Evolutionary conservation across 1,140 invertebrate species (phyloP).

Genomic region (Acromyrmex echinatior): DNA sequence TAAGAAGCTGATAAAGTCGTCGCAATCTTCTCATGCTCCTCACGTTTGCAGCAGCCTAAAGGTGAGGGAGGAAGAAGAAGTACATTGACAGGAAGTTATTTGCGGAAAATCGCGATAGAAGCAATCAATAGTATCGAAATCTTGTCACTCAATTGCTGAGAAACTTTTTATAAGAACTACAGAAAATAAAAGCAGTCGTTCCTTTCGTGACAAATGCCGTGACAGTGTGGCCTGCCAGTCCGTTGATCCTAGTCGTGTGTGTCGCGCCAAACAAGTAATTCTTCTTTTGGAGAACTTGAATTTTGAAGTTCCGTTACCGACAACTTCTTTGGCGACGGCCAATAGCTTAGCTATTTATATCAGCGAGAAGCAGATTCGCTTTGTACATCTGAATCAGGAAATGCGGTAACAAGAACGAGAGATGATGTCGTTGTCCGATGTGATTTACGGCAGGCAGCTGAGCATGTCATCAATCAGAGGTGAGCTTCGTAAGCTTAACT

Average conservation of each 20-base stretch:
- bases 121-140: not conserved
- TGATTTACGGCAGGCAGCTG: slow-evolving; percentile 32
- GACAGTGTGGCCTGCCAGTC: not conserved
- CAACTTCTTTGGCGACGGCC: not conserved
- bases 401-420: slow-evolving; percentile 65
- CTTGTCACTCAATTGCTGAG: no score
- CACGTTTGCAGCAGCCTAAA: not conserved
- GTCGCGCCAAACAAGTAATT: not conserved
- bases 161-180: not conserved
- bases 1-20: not conserved
- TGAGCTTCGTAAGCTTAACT: slow-evolving; percentile 30
- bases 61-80: not conserved
- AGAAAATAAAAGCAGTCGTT: not conserved
- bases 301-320: not conserved
- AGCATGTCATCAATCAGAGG: slow-evolving; percentile 61
- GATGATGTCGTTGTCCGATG: slow-evolving; percentile 54
- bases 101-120: not conserved
- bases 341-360: not conserved
- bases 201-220: not conserved
- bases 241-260: slow-evolving; percentile 24
- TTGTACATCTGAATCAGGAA: slow-evolving; percentile 36
- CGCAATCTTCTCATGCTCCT: not conserved
- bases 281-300: not conserved
- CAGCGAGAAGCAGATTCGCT: not conserved
- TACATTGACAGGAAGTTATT: no score